A percentile compares a stretch with the other conserved stretches of the same genome.
Evolutionary conservation across 2,888 invertebrate species (phyloP).

Genomic region (Nasonovia ribisnigri): DNA sequence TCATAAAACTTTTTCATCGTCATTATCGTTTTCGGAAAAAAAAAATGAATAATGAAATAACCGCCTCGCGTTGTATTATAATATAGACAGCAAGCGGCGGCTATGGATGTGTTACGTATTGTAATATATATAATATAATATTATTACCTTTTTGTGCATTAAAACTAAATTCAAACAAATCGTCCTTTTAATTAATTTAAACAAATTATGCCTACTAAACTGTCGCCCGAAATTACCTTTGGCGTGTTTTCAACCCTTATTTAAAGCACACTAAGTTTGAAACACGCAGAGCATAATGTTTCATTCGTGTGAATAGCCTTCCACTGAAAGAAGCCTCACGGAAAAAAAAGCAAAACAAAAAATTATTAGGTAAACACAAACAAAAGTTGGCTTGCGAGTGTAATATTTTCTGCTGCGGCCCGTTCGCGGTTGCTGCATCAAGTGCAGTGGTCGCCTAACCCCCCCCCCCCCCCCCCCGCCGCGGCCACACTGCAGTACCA

Average conservation of each 20-base stretch:
- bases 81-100: background rate
- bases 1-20: background rate
- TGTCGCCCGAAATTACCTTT: slow-evolving; percentile 16
- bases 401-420: background rate
- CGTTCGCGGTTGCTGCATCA: background rate
- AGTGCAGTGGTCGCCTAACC: background rate
- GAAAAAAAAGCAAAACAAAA: background rate
- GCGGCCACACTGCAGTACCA: background rate
- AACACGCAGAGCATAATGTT: slow-evolving; percentile 37
- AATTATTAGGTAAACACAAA: slow-evolving; percentile 8
- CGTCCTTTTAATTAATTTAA: slow-evolving; percentile 36
- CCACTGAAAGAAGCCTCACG: background rate
- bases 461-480: too few relatives aligned
- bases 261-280: slow-evolving; percentile 3
- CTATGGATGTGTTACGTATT: background rate
- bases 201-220: slow-evolving; percentile 26
- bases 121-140: background rate
- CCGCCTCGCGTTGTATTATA: too few relatives aligned
- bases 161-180: slow-evolving; percentile 33
- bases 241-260: slow-evolving; percentile 29
- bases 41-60: background rate
- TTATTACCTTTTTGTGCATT: background rate
- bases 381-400: background rate
- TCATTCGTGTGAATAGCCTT: slow-evolving; percentile 4
- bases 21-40: background rate